Percentiles rank a stretch among this genome's conserved stretches.
These are phyloP conservation scores for Andricus grossulariae DNA, from an alignment of 1,140 invertebrate genomes.

Conservation along the genomic window DNA sequence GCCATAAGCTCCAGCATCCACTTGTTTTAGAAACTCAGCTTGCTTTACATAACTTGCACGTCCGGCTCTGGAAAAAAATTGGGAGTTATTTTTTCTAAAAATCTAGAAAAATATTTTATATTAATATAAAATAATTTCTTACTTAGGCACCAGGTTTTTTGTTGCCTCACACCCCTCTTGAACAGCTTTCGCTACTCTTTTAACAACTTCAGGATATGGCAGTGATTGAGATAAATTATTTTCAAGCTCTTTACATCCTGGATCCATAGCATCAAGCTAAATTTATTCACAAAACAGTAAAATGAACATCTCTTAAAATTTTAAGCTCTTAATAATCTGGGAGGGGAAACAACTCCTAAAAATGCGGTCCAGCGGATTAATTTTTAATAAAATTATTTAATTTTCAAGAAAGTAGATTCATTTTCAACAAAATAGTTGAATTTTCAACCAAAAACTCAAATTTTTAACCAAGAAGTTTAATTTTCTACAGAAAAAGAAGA, in stretches of 20 bases:
- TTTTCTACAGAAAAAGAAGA: too few species aligned
- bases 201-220: slow-evolving; percentile 41
- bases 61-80: slow-evolving; percentile 78
- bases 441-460: too few species aligned
- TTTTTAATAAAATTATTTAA: too few species aligned
- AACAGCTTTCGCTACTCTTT: slow-evolving; percentile 63
- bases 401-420: too few species aligned
- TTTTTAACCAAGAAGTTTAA: too few species aligned
- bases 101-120: too few species aligned
- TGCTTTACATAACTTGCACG: slow-evolving; percentile 79
- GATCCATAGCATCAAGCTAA: slow-evolving; percentile 75
- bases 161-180: slow-evolving; percentile 75
- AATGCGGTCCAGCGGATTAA: too few species aligned
- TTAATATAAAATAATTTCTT: slow-evolving; percentile 37
- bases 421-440: too few species aligned
- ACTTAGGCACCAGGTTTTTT: slow-evolving; percentile 78
- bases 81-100: too few species aligned
- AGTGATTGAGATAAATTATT: slow-evolving; percentile 35
- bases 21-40: slow-evolving; percentile 71
- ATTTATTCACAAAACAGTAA: slow-evolving; percentile 45
- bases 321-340: too few species aligned
- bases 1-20: slow-evolving; percentile 83
- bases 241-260: slow-evolving; percentile 64
- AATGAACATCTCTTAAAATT: slow-evolving; percentile 37
- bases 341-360: too few species aligned